A percentile compares a stretch with the other conserved stretches of the same genome.
Evolutionary conservation across 2,888 invertebrate species (phyloP).

Genomic region (Brachyptera risi): DNA sequence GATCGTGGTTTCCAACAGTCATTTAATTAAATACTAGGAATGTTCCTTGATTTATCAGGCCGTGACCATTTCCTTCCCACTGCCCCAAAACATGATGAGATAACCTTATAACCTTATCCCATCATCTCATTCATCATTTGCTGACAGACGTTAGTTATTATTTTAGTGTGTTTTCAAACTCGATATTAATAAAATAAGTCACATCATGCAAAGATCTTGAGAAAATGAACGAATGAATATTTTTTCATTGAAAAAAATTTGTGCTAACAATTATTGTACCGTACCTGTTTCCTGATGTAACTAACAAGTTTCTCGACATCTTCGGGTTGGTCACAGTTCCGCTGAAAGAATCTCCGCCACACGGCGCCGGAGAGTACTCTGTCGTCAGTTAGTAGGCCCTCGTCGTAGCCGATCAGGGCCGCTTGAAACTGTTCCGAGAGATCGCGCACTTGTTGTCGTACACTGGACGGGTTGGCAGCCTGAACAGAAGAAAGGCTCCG

Average conservation of each 20-base stretch:
- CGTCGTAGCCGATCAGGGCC: conserved; percentile 78
- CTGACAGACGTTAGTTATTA: too few relatives aligned
- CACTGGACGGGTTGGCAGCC: conserved; percentile 58
- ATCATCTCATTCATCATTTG: too few relatives aligned
- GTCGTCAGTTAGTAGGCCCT: conserved; percentile 75
- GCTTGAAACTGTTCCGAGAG: conserved; percentile 80
- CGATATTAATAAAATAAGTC: too few relatives aligned
- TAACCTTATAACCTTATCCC: too few relatives aligned
- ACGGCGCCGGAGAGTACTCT: conserved; percentile 72
- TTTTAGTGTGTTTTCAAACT: too few relatives aligned
- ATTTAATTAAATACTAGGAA: too few relatives aligned
- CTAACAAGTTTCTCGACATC: conserved; percentile 66
- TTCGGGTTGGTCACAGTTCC: conserved; percentile 58
- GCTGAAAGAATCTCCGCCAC: conserved; percentile 78
- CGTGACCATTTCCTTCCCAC: too few relatives aligned
- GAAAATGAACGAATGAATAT: too few relatives aligned
- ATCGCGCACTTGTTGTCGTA: conserved; percentile 59
- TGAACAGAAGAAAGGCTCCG: conserved; percentile 41
- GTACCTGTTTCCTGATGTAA: conserved; percentile 73
- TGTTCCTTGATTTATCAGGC: too few relatives aligned
- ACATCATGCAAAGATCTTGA: too few relatives aligned
- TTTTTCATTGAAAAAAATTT: background rate
- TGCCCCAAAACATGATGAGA: too few relatives aligned
- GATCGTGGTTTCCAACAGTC: too few relatives aligned
- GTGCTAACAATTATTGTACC: conserved; percentile 25